phyloP scores from a whole-genome alignment of 2,797 vertebrate genomes.

The Phylloscopus collybita region DNA sequence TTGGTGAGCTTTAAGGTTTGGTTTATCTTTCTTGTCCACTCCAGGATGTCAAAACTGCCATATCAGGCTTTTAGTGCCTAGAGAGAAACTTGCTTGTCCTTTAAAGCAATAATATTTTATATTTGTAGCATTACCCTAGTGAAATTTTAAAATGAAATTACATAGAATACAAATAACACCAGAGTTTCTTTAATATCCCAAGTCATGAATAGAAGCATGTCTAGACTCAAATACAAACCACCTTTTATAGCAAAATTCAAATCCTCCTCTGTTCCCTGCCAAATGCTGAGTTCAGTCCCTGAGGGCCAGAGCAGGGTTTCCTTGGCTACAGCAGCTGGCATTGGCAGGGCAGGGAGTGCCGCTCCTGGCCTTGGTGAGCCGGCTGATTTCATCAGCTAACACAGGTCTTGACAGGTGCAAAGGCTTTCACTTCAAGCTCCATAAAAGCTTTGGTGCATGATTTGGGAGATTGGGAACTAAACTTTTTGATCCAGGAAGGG shows the following conservation, averaged over 20 bases:
- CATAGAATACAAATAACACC: background rate
- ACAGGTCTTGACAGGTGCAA: constrained; percentile 30
- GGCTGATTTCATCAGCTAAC: background rate
- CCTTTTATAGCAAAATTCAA: background rate
- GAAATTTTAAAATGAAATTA: background rate
- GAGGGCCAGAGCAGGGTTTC: background rate
- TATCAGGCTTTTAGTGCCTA: background rate
- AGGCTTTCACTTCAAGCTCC: background rate
- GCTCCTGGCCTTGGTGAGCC: background rate
- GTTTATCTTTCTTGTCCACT: background rate
- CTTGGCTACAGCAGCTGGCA: background rate
- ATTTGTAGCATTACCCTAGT: background rate
- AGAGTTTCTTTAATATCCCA: background rate
- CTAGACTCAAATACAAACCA: constrained; percentile 8
- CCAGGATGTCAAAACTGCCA: background rate
- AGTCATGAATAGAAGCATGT: background rate
- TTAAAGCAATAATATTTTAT: background rate
- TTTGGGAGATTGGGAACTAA: background rate
- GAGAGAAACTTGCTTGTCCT: background rate
- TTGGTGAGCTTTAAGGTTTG: background rate
- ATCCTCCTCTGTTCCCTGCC: background rate
- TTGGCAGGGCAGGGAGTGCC: background rate
- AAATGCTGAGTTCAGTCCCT: background rate
- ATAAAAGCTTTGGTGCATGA: background rate
- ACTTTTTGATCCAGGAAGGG: background rate